Conservation (phyloP, 2,113 vertebrate genomes). For the Tretioscincus oriximinensis region DNA sequence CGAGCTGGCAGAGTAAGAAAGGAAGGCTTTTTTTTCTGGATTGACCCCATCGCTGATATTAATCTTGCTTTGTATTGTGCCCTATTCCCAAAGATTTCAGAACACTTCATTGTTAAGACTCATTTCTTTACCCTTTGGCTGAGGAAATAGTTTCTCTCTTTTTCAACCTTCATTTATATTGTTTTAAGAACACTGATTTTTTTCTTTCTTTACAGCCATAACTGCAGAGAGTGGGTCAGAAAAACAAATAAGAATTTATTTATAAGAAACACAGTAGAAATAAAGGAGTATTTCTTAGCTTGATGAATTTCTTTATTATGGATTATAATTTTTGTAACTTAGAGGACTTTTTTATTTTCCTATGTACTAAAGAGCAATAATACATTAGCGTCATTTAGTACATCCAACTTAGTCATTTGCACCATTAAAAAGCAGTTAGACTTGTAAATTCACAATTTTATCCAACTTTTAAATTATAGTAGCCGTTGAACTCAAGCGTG, state of each 20-base stretch:
- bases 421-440: background rate
- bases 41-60: too few relatives aligned
- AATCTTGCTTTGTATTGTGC: too few relatives aligned
- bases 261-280: background rate
- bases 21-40: too few relatives aligned
- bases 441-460: background rate
- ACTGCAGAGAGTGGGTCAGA: background rate
- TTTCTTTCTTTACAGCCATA: too few relatives aligned
- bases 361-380: background rate
- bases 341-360: background rate
- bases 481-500: too few relatives aligned
- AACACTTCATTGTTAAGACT: too few relatives aligned
- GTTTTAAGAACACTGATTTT: too few relatives aligned
- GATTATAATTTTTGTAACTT: background rate
- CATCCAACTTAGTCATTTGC: background rate
- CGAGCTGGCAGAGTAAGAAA: too few relatives aligned
- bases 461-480: background rate
- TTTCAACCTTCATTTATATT: too few relatives aligned
- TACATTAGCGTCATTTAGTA: background rate
- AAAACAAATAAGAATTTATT: background rate
- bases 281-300: background rate
- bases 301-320: background rate
- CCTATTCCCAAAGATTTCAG: too few relatives aligned
- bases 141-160: too few relatives aligned
- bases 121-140: too few relatives aligned